Base-by-base conservation (phyloP, 2,888 invertebrate species). In the Epirrhoe alternata region DNA sequence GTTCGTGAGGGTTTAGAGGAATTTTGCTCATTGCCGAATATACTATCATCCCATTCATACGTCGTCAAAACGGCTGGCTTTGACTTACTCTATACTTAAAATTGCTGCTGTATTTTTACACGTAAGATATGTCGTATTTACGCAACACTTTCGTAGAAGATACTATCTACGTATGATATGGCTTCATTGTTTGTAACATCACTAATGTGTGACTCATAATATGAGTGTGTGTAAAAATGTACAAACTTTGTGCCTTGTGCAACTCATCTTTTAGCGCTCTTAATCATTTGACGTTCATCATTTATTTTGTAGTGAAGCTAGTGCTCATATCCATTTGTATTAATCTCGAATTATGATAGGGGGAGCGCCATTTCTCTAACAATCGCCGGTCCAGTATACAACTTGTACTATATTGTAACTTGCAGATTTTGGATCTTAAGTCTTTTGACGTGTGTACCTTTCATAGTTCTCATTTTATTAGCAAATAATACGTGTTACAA, bases 391-490 rank as follows among this genome's bases (percentile, higher is more conserved):
- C 85, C 85, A 83, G 81, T 86, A 82, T 86, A 85, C 81, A 84
- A 83, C 77, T 83, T 83, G 79, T 82, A 84, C 78, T 85, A 79
- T 78, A 83, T 81, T 81, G 78, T 83, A 85, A 83, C 78, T 83
- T 75, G 77, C 85, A 82, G 74, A 78, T 88, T 89, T 89, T 90
- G 83, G 87, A 89, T 86, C 81, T 78, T 85, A 85, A 80, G 88
- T 89, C 89, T 89, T 86, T 89, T 90, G 88, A 89, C 87, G 84
- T 83, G 60, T 77, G 74, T 82, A 85, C 78, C 83, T 86, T 84
- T 85, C 83, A 78, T 81, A 82, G 78, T 78, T 81, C 82, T 82
- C 77, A 77, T 82, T 82, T 82, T 76, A 73, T 76, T 74, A 71
- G 74, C 59, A 72, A 69, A 64, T 65, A 74, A 77, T 78, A 74